Conservation (phyloP, 1,140 invertebrate species). For the Heliconius nattereri region DNA sequence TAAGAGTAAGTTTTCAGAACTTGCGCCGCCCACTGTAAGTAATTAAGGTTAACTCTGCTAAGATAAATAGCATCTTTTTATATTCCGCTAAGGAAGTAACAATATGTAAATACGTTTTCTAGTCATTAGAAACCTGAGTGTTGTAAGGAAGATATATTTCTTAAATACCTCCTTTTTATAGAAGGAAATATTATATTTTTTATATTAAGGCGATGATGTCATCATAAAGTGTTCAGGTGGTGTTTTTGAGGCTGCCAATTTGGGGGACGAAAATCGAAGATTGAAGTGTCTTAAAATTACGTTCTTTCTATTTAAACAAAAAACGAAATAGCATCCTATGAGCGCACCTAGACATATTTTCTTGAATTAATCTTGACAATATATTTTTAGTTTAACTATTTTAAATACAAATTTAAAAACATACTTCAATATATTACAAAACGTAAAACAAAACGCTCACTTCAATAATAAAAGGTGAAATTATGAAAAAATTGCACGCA, state of each 20-base stretch:
- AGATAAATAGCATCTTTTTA: conserved; percentile 30
- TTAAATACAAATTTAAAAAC: background rate
- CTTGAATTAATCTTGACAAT: no score
- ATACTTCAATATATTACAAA: background rate
- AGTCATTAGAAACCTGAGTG: conserved; percentile 23
- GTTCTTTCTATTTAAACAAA: no score
- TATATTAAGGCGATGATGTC: background rate
- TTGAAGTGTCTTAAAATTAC: no score
- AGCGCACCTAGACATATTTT: no score
- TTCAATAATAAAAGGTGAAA: conserved; percentile 5
- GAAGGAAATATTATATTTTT: background rate
- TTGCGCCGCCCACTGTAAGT: conserved; percentile 15
- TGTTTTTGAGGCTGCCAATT: background rate
- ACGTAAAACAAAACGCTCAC: background rate
- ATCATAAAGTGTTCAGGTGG: background rate
- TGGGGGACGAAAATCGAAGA: no score
- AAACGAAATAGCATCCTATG: no score
- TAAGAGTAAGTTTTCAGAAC: background rate
- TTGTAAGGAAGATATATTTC: conserved; percentile 19
- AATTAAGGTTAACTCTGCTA: conserved; percentile 28
- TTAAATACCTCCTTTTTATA: background rate
- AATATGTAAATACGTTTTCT: conserved; percentile 28
- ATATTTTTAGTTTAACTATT: background rate
- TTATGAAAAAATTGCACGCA: conserved; percentile 12
- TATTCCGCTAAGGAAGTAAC: conserved; percentile 18